Base-by-base conservation (phyloP, 2,888 invertebrate species). In the Drosophila siamana region DNA sequence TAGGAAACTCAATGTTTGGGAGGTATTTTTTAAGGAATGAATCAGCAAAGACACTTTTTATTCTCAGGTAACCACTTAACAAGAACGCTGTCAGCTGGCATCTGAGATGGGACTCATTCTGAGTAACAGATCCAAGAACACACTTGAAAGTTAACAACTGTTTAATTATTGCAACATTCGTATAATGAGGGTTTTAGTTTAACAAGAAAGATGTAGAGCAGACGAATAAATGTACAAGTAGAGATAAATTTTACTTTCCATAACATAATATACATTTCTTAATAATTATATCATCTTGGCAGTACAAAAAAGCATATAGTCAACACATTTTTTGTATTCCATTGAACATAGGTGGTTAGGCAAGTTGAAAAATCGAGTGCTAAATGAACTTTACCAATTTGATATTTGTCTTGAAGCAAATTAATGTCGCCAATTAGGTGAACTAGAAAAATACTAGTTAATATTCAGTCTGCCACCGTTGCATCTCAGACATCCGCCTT, bases 41-140 rank as follows among this genome's bases (percentile, higher is more conserved):
- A 38, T 38, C 36, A 38, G 36, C 36, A 38, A 38, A 38, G 36
- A 38, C 36, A 38, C 15, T 38, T 13, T 15, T 38, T 15, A 38
- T 15, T 38, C 15, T 38, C 36, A 7, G 6, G 15, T 15, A 15
- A 13, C 33, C n/a, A 38, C 36, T 38, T 15, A 38, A 13, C 13
- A 38, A 38, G n/a, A n/a, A 2, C 15, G 36, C 4, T 15, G 13
- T 15, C 15, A 7, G 9, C 30, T 30, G 30, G 30, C 30, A 30
- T 30, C 11, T 30, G 2, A 30, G 7, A 36, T 36, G 13, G 36
- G 13, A 13, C 4, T 36, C 36, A 38, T 15, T 38, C 6, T 15
- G 36, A 38, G 11, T 30, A 30, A 30, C 11, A 38, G 36, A 38
- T 13, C 7, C 13, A 36, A 36, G 36, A 36, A 5, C 13, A 36